Conservation (phyloP, 1,140 invertebrate species). For the Bathynomus jamesi region DNA sequence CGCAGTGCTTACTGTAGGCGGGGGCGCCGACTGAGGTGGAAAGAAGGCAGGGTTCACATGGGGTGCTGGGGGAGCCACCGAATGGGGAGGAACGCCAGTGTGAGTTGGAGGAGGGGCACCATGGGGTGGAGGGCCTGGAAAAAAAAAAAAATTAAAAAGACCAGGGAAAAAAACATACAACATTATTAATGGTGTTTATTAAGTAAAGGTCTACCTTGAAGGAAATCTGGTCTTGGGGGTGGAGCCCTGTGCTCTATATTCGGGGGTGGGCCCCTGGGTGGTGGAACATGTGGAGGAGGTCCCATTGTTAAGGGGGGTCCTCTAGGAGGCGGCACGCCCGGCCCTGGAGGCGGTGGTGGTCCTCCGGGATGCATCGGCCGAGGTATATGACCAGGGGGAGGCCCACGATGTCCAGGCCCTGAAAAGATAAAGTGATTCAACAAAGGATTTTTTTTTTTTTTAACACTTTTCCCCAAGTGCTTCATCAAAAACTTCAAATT, state of each 20-base stretch:
- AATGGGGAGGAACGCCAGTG: conserved; percentile 57
- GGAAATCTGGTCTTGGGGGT: conserved; percentile 31
- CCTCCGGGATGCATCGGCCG: conserved; percentile 40
- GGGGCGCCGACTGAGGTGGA: conserved; percentile 51
- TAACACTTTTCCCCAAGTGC: too few relatives aligned
- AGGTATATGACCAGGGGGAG: conserved; percentile 47
- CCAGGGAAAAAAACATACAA: background rate
- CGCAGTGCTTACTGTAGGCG: conserved; percentile 51
- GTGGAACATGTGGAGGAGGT: conserved; percentile 31
- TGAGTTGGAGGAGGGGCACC: conserved; percentile 18
- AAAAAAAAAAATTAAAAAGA: background rate
- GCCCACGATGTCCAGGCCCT: conserved; percentile 34
- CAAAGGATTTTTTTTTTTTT: too few relatives aligned
- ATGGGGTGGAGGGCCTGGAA: conserved; percentile 32
- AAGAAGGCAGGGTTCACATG: conserved; percentile 97
- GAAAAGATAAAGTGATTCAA: too few relatives aligned
- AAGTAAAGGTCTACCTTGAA: conserved; percentile 24
- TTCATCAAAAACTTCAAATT: too few relatives aligned
- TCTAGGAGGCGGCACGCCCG: conserved; percentile 33
- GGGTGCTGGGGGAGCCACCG: conserved; percentile 59
- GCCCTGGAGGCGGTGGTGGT: conserved; percentile 38
- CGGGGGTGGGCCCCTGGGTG: conserved; percentile 36
- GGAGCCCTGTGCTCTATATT: conserved; percentile 34
- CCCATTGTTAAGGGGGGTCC: conserved; percentile 37
- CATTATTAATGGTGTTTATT: background rate